A percentile compares a stretch with the other conserved stretches of the same genome.
Evolutionary conservation across 2,113 vertebrate genomes (phyloP).

Genomic region (Phylloscopus trochilus): DNA sequence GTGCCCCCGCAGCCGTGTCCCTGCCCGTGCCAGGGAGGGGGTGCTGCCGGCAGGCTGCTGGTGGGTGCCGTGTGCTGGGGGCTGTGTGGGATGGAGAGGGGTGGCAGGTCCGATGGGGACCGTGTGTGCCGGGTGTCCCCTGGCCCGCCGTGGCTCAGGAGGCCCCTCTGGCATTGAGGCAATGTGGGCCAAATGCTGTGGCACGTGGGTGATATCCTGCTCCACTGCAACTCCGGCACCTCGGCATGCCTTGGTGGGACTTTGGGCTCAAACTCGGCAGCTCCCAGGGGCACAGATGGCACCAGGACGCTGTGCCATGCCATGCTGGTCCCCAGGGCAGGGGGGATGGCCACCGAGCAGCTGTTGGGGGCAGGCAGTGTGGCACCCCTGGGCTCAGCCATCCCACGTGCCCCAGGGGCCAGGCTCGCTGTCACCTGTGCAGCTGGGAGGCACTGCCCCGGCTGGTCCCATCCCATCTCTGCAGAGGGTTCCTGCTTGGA

Average conservation of each 20-base stretch:
- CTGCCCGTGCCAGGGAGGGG: neutral
- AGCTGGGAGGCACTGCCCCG: neutral
- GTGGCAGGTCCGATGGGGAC: accelerated
- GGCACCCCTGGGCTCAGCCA: neutral
- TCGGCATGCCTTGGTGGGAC: neutral
- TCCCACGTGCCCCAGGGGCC: neutral
- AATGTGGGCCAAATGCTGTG: neutral
- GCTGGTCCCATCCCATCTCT: neutral
- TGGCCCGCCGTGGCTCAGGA: neutral
- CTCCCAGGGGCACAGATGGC: neutral
- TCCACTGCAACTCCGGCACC: neutral
- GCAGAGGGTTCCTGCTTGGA: neutral
- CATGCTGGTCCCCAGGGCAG: neutral
- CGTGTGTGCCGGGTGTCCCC: accelerated
- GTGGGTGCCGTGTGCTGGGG: neutral
- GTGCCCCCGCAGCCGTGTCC: neutral
- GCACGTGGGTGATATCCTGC: accelerated
- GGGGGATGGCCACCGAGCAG: neutral
- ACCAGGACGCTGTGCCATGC: neutral
- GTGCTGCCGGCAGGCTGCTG: neutral
- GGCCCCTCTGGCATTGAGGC: neutral
- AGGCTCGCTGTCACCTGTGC: accelerated
- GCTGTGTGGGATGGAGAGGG: neutral
- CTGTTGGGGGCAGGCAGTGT: neutral
- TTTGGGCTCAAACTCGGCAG: neutral